Base-by-base conservation (phyloP, 2,888 invertebrate species). In the Tryphoninae sp. region DNA sequence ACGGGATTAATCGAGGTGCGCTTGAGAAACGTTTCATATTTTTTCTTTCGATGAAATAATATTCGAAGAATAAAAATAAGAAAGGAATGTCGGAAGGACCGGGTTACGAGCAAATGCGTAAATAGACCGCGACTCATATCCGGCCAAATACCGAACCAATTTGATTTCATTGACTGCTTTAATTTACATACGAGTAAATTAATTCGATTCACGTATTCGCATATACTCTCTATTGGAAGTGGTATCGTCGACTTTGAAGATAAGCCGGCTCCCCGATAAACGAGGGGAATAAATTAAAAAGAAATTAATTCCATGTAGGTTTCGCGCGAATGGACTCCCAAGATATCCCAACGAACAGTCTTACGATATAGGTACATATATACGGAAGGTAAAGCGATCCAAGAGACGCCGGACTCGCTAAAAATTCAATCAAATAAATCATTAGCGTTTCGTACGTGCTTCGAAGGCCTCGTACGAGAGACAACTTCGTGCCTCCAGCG, bases 401-500 rank as follows among this genome's bases (percentile, higher is more conserved):
- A 58, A 22, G 75, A 58, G 22, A 73, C 64, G 73, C 71, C 67
- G 55, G 72, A 78, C 78, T 67, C 69, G 81, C 59, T 76, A 80
- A 84, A 84, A 84, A 85, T 85, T 84, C 85, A 85, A 83, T 84
- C 81, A 80, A 83, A 83, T 85, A 84, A 85, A 84, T 85, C 85
- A 85, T 85, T 83, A 83, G 81, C 73, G 81, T 74, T 82, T 74
- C 77, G 83, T 82, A 83, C 82, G 84, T 83, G 84, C 77, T 22
- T 13, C 40, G 73, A 80, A 69, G 23, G 69, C 73, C 33, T 83
- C 79, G 58, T 55, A 51, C 40, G 62, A 68, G 73, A 51, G 58
- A 64, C 65, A 65, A 62, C 49, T 33, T 33, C 16, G 42, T 51
- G 51, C 19, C 72, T 33, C 23, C 42, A 59, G 40, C 40, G 65